A percentile compares a stretch with the other conserved stretches of the same genome.
Evolutionary conservation across 2,113 vertebrate genomes (phyloP).

Genomic region (Plecotus auritus): DNA sequence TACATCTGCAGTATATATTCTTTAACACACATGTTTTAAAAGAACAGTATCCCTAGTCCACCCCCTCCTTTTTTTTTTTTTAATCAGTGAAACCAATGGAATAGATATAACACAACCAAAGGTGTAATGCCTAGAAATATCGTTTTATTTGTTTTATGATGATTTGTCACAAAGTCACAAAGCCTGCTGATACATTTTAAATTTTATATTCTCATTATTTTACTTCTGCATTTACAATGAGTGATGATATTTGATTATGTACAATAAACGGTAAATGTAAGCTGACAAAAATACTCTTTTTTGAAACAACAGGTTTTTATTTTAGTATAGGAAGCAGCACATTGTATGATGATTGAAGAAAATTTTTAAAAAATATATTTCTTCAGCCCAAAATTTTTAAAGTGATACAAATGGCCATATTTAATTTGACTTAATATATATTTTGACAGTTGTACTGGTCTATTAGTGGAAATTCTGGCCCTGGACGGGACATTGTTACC

Average conservation of each 20-base stretch:
- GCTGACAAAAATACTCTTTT: neutral
- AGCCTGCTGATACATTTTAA: neutral
- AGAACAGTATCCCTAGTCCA: neutral
- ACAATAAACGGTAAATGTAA: neutral
- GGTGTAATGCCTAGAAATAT: neutral
- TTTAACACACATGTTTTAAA: constrained; percentile 11
- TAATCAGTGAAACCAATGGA: neutral
- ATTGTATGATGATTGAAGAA: neutral
- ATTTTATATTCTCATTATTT: neutral
- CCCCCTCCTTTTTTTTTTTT: neutral
- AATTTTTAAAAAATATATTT: neutral
- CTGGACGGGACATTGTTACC: neutral
- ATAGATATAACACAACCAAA: neutral
- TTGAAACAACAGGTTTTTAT: neutral
- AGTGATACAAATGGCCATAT: neutral
- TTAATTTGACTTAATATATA: neutral
- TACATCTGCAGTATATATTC: constrained; percentile 12
- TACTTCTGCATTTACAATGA: neutral
- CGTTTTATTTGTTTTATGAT: neutral
- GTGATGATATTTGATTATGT: neutral
- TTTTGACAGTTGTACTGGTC: neutral
- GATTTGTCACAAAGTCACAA: too few relatives aligned
- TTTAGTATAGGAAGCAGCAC: neutral
- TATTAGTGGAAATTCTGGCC: neutral
- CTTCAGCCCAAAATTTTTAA: neutral